phyloP scores from a whole-genome alignment of 2,113 vertebrate genomes.

The Oenanthe melanoleuca region DNA sequence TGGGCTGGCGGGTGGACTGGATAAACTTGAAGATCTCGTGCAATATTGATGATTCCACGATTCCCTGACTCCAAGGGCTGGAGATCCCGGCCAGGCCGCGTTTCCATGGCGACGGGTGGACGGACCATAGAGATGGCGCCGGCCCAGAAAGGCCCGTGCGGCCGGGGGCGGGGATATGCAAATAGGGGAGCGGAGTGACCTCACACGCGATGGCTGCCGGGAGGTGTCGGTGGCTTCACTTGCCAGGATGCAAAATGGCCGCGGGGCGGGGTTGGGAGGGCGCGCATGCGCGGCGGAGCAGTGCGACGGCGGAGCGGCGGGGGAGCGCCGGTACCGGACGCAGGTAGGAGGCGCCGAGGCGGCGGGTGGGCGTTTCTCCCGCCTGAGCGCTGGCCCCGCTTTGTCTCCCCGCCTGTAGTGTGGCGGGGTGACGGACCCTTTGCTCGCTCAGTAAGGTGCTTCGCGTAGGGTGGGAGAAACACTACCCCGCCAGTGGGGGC shows the following conservation, averaged over 20 bases:
- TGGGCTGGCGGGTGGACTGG: neutral
- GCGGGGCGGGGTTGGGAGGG: accelerated
- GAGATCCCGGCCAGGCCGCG: neutral
- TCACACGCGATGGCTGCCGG: neutral
- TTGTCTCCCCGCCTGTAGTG: neutral
- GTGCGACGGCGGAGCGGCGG: neutral
- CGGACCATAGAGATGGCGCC: accelerated
- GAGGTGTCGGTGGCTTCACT: neutral
- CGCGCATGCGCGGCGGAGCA: accelerated
- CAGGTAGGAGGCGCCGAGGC: neutral
- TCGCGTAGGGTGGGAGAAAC: neutral
- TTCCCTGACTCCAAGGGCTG: accelerated
- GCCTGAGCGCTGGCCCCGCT: neutral
- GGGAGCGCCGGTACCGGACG: neutral
- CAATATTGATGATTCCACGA: accelerated
- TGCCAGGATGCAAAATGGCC: conserved; percentile 12
- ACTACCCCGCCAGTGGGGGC: no score
- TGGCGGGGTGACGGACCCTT: accelerated
- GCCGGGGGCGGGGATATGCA: neutral
- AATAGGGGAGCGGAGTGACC: accelerated
- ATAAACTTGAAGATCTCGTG: neutral
- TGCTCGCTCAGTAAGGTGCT: accelerated
- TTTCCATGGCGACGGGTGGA: neutral
- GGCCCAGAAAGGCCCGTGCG: accelerated
- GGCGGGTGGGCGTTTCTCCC: neutral